A percentile compares a stretch with the other conserved stretches of the same genome.
phyloP scores from a whole-genome alignment of 2,797 vertebrate species.

The Dromococcyx pavoninus region DNA sequence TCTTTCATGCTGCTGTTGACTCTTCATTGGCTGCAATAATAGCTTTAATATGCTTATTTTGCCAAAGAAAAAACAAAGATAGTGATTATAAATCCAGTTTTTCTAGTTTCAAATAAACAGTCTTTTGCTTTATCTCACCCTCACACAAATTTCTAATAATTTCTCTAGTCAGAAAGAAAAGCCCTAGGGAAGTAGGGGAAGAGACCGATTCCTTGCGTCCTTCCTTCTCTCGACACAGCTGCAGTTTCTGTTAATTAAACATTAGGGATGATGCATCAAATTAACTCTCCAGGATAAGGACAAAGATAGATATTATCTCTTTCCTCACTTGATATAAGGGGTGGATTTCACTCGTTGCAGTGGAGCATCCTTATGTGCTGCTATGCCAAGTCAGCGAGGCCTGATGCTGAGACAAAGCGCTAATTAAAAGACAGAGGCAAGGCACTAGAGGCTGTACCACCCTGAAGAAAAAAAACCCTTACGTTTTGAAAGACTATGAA shows the following conservation, averaged over 20 bases:
- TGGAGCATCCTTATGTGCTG: neutral
- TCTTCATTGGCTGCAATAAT: neutral
- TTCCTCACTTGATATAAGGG: neutral
- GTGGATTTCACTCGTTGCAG: neutral
- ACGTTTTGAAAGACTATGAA: neutral
- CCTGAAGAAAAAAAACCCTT: neutral
- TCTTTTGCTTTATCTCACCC: neutral
- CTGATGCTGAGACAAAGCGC: neutral
- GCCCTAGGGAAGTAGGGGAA: neutral
- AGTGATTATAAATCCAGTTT: neutral
- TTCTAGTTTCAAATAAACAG: neutral
- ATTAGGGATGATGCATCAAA: neutral
- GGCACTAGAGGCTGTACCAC: neutral
- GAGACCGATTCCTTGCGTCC: neutral
- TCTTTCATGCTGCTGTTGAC: neutral
- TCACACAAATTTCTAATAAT: neutral
- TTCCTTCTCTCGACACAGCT: neutral
- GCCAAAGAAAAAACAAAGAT: rapidly evolving
- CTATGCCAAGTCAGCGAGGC: neutral
- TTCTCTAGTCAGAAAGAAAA: neutral
- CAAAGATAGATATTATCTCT: neutral
- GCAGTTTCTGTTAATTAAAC: neutral
- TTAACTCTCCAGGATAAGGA: neutral
- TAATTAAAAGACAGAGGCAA: neutral
- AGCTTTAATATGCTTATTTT: neutral